Conservation (phyloP, 2,797 vertebrate species). For the Odontamblyopus rebecca region DNA sequence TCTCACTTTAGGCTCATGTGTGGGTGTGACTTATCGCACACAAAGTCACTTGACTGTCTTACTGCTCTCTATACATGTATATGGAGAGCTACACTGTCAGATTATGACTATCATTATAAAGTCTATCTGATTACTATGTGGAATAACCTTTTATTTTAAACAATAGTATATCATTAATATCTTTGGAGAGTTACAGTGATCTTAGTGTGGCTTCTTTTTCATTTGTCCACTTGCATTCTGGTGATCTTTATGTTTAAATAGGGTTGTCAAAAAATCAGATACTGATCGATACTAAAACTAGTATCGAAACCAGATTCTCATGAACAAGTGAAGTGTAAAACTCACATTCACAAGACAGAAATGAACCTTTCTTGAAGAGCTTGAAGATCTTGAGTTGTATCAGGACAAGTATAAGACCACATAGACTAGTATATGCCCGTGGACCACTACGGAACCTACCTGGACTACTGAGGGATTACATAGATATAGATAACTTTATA, state of each 20-base stretch:
- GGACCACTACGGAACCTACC: too few species aligned
- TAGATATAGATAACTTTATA: too few species aligned
- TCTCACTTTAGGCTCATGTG: background rate
- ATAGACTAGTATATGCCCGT: too few species aligned
- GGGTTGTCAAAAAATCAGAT: too few species aligned
- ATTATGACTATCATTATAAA: background rate
- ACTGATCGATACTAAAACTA: too few species aligned
- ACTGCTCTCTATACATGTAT: background rate
- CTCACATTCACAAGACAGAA: too few species aligned
- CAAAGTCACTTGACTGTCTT: constrained; percentile 14
- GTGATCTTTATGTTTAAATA: background rate
- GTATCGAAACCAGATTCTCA: too few species aligned
- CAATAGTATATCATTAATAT: background rate
- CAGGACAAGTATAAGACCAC: too few species aligned
- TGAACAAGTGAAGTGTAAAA: too few species aligned
- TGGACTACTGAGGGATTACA: too few species aligned
- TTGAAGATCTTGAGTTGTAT: too few species aligned
- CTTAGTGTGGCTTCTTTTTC: background rate
- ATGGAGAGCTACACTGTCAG: background rate
- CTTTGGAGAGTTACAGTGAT: background rate
- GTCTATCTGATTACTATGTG: background rate
- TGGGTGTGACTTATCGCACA: constrained; percentile 16
- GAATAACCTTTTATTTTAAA: background rate
- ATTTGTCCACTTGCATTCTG: background rate
- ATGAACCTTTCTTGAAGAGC: too few species aligned